These are phyloP conservation scores for Phalanger gymnotis DNA, from an alignment of 2,797 vertebrate genomes.

Conservation along the genomic window DNA sequence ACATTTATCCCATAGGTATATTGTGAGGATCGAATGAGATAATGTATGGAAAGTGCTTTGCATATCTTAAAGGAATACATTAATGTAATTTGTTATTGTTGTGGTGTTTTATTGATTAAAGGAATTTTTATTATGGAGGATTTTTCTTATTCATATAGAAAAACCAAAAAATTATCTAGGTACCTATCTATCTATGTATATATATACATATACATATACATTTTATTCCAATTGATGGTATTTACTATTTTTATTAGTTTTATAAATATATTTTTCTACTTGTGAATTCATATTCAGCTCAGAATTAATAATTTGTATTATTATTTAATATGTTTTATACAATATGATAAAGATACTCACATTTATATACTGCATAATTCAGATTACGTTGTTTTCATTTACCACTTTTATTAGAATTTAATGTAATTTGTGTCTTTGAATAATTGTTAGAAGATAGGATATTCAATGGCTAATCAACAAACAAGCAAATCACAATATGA, in stretches of 20 bases:
- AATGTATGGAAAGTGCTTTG: background rate
- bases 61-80: background rate
- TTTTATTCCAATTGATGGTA: constrained; percentile 1
- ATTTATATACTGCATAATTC: background rate
- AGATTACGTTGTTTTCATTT: background rate
- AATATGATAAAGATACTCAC: background rate
- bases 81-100: background rate
- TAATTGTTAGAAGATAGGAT: background rate
- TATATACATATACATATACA: constrained; percentile 26
- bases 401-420: background rate
- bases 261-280: background rate
- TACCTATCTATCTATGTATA: constrained; percentile 23
- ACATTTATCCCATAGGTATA: background rate
- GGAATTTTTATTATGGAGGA: background rate
- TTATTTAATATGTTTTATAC: background rate
- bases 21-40: background rate
- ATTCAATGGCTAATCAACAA: background rate
- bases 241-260: constrained; percentile 20
- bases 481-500: constrained; percentile 19
- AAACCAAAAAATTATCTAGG: constrained; percentile 27
- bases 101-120: constrained; percentile 13
- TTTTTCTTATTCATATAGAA: constrained; percentile 22
- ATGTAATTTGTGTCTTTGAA: background rate
- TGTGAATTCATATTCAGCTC: constrained; percentile 22
- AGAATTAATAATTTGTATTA: background rate